Evolutionary conservation across 2,888 invertebrate species (phyloP).

Genomic region (Lissocephala sabroskyi): DNA sequence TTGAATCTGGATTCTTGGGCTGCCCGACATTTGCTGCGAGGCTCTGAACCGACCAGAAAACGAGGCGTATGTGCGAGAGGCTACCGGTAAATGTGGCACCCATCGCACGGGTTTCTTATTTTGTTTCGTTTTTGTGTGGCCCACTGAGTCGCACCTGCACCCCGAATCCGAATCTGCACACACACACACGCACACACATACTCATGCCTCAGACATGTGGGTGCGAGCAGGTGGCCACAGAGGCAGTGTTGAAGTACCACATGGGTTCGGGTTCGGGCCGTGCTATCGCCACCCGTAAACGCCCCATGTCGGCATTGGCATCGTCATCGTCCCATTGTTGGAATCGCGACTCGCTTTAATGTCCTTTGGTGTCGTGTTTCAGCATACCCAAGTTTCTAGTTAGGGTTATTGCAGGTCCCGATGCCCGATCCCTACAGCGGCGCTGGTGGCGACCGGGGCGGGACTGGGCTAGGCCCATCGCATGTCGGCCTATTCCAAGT

Average conservation of each 20-base stretch:
- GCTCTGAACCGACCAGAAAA: slow-evolving; percentile 39
- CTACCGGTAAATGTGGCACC: slow-evolving; percentile 46
- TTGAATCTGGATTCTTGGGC: slow-evolving; percentile 6
- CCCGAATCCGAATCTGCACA: not conserved
- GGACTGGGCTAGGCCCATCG: slow-evolving; percentile 18
- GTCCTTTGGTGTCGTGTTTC: slow-evolving; percentile 42
- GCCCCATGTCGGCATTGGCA: no score
- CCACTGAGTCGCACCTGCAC: not conserved
- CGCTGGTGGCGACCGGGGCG: not conserved
- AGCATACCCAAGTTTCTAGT: slow-evolving; percentile 23
- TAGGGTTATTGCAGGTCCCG: not conserved
- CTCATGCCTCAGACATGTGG: no score
- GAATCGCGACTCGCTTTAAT: slow-evolving; percentile 37
- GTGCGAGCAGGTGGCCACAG: slow-evolving; percentile 8
- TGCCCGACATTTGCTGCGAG: slow-evolving; percentile 18
- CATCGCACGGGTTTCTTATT: slow-evolving; percentile 34
- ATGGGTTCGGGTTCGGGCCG: slow-evolving; percentile 9
- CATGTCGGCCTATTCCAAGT: slow-evolving; percentile 31
- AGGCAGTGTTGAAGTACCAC: slow-evolving; percentile 30
- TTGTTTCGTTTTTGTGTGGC: slow-evolving; percentile 28
- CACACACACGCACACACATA: slow-evolving; percentile 11
- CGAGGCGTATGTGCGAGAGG: no score
- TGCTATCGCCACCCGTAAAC: no score
- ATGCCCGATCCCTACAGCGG: not conserved
- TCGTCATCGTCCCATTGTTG: not conserved